Conservation (phyloP, 2,888 invertebrate genomes). For the Neelides folsomi region DNA sequence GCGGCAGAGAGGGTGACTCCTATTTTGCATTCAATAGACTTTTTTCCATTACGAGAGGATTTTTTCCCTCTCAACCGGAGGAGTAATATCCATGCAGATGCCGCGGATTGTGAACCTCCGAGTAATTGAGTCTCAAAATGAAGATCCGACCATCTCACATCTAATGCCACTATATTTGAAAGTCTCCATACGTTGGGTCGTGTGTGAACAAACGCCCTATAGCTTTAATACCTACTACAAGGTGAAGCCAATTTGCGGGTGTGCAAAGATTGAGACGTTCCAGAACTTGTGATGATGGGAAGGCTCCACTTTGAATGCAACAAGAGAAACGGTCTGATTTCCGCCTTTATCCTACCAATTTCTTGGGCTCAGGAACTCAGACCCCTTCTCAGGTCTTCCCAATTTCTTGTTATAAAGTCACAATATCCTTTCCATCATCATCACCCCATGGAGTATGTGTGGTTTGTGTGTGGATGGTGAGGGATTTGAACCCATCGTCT, state of each 20-base stretch:
- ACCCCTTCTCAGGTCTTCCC: constrained; percentile 15
- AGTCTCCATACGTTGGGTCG: not conserved
- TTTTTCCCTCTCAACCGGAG: constrained; percentile 15
- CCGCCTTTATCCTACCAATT: constrained; percentile 24
- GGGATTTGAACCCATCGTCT: too few species aligned
- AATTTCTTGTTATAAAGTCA: constrained; percentile 1
- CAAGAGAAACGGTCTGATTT: constrained; percentile 20
- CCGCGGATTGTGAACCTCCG: constrained; percentile 8
- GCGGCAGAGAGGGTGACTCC: constrained; percentile 7
- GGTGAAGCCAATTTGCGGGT: too few species aligned
- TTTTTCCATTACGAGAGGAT: constrained; percentile 34
- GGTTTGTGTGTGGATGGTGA: too few species aligned
- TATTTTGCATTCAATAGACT: constrained; percentile 34
- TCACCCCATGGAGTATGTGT: not conserved
- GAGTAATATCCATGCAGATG: constrained; percentile 26
- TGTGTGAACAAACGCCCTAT: not conserved
- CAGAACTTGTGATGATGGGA: constrained; percentile 1
- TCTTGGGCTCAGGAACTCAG: constrained; percentile 19
- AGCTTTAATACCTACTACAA: too few species aligned
- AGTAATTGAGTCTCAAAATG: constrained; percentile 32
- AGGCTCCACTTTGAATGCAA: constrained; percentile 20
- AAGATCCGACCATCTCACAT: too few species aligned
- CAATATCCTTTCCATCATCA: not conserved
- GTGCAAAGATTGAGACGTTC: too few species aligned
- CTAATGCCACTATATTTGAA: constrained; percentile 1